Conservation (phyloP, 1,140 invertebrate genomes). For the Drosophila ohnishii region DNA sequence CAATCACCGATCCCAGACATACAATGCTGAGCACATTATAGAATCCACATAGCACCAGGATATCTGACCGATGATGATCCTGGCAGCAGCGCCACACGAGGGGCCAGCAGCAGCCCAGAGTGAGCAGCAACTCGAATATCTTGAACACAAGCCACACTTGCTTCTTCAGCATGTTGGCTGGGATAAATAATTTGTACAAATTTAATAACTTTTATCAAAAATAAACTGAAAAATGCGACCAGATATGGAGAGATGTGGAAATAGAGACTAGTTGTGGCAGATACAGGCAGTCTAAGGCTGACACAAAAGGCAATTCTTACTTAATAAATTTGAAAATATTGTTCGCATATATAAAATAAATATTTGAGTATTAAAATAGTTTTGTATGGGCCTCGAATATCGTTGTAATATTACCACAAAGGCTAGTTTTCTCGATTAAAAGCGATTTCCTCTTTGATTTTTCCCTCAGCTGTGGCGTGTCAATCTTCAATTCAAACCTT, state of each 20-base stretch:
- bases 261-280: too few relatives aligned
- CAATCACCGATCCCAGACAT: background rate
- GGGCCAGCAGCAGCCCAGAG: background rate
- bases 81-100: background rate
- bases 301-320: background rate
- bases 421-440: background rate
- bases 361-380: too few relatives aligned
- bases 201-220: background rate
- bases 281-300: background rate
- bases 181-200: background rate
- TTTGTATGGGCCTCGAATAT: too few relatives aligned
- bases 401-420: too few relatives aligned
- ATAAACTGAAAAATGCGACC: background rate
- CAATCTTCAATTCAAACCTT: constrained; percentile 14
- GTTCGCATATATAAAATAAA: too few relatives aligned
- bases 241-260: background rate
- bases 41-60: background rate
- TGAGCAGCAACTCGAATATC: background rate
- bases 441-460: constrained; percentile 27
- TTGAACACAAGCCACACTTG: background rate
- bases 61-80: background rate
- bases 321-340: too few relatives aligned
- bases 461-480: constrained; percentile 41
- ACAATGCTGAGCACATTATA: background rate
- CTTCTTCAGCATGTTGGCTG: background rate